Conservation (phyloP, 2,888 invertebrate species). For the Amiota minor region DNA sequence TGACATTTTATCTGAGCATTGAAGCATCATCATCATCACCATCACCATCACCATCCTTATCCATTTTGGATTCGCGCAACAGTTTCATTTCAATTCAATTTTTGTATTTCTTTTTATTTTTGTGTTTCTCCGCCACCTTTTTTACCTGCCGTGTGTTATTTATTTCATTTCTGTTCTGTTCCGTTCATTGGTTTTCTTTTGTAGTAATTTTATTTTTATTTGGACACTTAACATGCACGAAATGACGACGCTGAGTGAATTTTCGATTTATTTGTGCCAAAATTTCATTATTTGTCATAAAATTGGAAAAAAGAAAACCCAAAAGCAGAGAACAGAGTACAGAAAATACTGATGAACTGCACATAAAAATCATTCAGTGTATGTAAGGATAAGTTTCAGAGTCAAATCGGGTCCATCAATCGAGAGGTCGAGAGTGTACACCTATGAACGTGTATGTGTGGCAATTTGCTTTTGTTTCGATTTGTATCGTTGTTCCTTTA, state of each 20-base stretch:
- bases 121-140: not conserved
- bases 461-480: constrained; percentile 5
- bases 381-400: not conserved
- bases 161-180: not conserved
- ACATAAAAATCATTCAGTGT: constrained; percentile 49
- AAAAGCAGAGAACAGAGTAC: no score
- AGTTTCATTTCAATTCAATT: constrained; percentile 2
- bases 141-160: not conserved
- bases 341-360: constrained; percentile 4
- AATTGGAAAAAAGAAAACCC: not conserved
- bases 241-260: constrained; percentile 61
- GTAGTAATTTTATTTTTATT: constrained; percentile 36
- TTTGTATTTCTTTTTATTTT: not conserved
- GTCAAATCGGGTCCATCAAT: not conserved
- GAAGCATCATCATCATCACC: not conserved
- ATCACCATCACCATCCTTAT: not conserved
- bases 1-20: constrained; percentile 7
- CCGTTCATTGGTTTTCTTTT: constrained; percentile 14
- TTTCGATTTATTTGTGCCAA: constrained; percentile 51
- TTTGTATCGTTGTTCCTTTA: constrained; percentile 48
- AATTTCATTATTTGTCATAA: constrained; percentile 21
- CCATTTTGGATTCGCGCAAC: not conserved
- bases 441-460: not conserved
- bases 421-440: not conserved
- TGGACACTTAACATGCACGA: constrained; percentile 56